These are phyloP conservation scores for Phalera bucephala DNA, from an alignment of 2,888 invertebrate genomes.

Conservation along the genomic window DNA sequence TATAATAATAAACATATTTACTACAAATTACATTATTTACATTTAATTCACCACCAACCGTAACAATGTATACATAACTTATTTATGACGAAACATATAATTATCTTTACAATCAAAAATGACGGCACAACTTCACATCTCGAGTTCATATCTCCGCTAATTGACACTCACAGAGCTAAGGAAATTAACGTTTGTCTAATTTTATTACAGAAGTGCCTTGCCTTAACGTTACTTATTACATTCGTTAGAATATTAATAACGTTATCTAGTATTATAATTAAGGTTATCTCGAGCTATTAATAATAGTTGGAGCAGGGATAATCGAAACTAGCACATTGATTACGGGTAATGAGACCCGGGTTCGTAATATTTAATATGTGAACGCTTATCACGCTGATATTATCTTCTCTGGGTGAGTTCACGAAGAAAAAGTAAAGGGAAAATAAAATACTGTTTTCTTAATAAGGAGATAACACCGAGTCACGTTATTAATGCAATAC, in stretches of 20 bases:
- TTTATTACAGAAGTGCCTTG: constrained; percentile 9
- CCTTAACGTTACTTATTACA: constrained; percentile 5
- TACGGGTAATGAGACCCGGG: constrained; percentile 10
- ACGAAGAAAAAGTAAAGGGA: not conserved
- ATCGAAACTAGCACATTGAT: constrained; percentile 9
- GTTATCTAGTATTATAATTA: constrained; percentile 2
- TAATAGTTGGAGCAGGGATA: constrained; percentile 8
- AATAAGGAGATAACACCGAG: too few relatives aligned
- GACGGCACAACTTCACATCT: constrained; percentile 9
- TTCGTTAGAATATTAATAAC: constrained; percentile 12
- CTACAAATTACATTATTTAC: too few relatives aligned
- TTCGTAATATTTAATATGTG: constrained; percentile 11
- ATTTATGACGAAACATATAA: too few relatives aligned
- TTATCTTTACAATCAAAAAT: constrained; percentile 14
- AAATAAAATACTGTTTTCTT: too few relatives aligned
- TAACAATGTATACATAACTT: too few relatives aligned
- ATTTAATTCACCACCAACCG: too few relatives aligned
- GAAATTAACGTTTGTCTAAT: constrained; percentile 15
- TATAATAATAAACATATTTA: too few relatives aligned
- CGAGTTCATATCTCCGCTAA: constrained; percentile 7
- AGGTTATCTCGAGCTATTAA: constrained; percentile 10
- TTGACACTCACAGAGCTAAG: constrained; percentile 12
- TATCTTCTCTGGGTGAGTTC: not conserved
- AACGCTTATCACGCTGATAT: not conserved
- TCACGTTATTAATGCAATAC: too few relatives aligned